These are phyloP conservation scores for Mylabris phalerata DNA, from an alignment of 1,140 invertebrate genomes.

Conservation along the genomic window DNA sequence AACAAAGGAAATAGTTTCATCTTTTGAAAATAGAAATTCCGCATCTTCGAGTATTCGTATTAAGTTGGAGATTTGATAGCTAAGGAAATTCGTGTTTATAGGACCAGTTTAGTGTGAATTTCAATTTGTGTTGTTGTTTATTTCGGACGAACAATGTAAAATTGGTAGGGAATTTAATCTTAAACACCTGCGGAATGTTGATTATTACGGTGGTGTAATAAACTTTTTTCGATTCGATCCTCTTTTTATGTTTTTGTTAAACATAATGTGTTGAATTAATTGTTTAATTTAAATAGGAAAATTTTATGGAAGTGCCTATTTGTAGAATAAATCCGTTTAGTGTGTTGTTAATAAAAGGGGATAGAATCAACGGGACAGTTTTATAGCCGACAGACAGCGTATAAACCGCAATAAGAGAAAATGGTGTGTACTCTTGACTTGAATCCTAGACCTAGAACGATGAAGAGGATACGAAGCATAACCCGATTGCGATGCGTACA, in stretches of 20 bases:
- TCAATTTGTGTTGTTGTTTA: not conserved
- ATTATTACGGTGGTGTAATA: slow-evolving; percentile 2
- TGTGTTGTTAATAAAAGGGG: slow-evolving; percentile 21
- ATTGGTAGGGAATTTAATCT: slow-evolving; percentile 11
- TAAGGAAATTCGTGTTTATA: slow-evolving; percentile 5
- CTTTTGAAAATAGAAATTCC: too few relatives aligned
- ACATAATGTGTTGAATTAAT: not conserved
- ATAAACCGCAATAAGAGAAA: slow-evolving; percentile 19
- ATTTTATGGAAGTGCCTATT: not conserved
- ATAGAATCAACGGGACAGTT: slow-evolving; percentile 20
- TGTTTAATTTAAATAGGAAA: too few relatives aligned
- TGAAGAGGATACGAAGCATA: too few relatives aligned
- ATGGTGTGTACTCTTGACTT: not conserved
- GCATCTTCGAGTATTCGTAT: too few relatives aligned
- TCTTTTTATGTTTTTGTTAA: not conserved
- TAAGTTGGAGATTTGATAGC: not conserved
- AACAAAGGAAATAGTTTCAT: too few relatives aligned
- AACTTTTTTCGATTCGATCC: not conserved
- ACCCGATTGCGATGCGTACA: too few relatives aligned
- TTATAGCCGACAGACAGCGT: slow-evolving; percentile 17
- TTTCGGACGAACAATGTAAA: not conserved
- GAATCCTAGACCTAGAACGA: too few relatives aligned
- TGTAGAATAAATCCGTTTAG: slow-evolving; percentile 19
- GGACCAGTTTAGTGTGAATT: slow-evolving; percentile 6
- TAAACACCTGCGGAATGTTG: slow-evolving; percentile 14